phyloP scores from a whole-genome alignment of 1,140 invertebrate species.

The Drosophila equinoxialis region DNA sequence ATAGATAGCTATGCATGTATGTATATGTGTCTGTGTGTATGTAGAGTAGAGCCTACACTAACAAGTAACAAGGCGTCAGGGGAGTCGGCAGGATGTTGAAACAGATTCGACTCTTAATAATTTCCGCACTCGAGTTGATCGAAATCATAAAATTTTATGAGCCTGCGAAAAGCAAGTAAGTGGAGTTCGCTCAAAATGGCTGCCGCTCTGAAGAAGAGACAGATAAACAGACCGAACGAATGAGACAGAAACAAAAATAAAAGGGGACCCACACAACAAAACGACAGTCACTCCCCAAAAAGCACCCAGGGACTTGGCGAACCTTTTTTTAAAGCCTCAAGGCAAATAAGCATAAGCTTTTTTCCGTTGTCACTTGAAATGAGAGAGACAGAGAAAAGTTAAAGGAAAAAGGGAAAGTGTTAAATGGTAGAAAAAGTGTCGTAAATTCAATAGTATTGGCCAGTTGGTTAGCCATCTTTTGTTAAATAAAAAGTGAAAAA shows the following conservation, averaged over 20 bases:
- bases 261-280: slow-evolving; percentile 34
- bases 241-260: slow-evolving; percentile 30
- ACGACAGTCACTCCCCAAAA: slow-evolving; percentile 36
- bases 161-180: slow-evolving; percentile 74
- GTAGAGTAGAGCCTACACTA: slow-evolving; percentile 39
- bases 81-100: slow-evolving; percentile 69
- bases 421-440: neutral
- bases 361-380: slow-evolving; percentile 6
- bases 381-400: neutral
- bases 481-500: too few species aligned
- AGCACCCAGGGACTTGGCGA: slow-evolving; percentile 28
- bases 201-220: slow-evolving; percentile 55
- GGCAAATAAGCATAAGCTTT: slow-evolving; percentile 67
- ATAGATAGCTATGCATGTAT: slow-evolving; percentile 13
- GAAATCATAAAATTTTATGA: slow-evolving; percentile 82
- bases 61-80: slow-evolving; percentile 16
- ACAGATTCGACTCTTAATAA: slow-evolving; percentile 82
- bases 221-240: slow-evolving; percentile 21
- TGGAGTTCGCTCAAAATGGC: slow-evolving; percentile 69
- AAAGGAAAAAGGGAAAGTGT: neutral
- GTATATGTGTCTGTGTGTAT: slow-evolving; percentile 21
- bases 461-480: neutral
- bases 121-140: slow-evolving; percentile 82
- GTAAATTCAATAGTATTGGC: neutral
- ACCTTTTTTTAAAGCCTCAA: slow-evolving; percentile 66